These are phyloP conservation scores for Chelonus formosanus DNA, from an alignment of 2,888 invertebrate species.

Conservation along the genomic window DNA sequence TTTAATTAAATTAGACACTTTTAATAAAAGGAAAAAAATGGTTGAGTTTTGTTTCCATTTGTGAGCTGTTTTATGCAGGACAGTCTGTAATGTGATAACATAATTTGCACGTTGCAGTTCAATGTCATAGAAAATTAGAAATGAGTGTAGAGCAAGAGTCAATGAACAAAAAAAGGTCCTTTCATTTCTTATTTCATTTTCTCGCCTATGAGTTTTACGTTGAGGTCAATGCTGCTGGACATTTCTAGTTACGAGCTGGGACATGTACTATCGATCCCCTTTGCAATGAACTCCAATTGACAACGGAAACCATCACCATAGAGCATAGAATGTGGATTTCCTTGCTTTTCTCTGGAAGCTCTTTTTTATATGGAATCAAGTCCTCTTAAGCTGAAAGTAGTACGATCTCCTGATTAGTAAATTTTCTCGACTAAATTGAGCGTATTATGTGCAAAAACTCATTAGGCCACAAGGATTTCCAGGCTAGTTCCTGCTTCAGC, in stretches of 20 bases:
- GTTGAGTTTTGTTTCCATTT: not conserved
- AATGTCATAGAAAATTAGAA: conserved; percentile 10
- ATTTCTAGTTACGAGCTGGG: conserved; percentile 15
- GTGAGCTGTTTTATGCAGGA: not conserved
- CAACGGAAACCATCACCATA: conserved; percentile 3
- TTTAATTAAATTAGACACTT: too few species aligned
- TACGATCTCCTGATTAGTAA: conserved; percentile 41
- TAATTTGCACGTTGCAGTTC: conserved; percentile 2
- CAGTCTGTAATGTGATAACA: not conserved
- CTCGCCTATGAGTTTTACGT: not conserved
- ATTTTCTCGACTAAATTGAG: conserved; percentile 44
- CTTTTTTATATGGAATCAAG: not conserved
- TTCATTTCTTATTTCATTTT: not conserved
- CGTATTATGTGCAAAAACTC: conserved; percentile 47
- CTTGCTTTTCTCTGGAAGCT: not conserved
- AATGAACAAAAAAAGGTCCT: not conserved
- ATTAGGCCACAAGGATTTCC: conserved; percentile 40
- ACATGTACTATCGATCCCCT: conserved; percentile 37
- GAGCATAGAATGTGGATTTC: conserved; percentile 6
- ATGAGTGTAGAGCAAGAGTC: not conserved
- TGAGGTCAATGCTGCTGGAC: not conserved
- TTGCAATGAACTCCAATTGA: conserved; percentile 29
- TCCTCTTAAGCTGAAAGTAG: not conserved
- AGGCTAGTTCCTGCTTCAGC: conserved; percentile 20
- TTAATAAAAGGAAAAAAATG: not conserved